Percentiles rank a stretch among this genome's conserved stretches.
These are phyloP conservation scores for Acipenser oxyrinchus DNA, from an alignment of 2,797 vertebrate species.

Conservation along the genomic window DNA sequence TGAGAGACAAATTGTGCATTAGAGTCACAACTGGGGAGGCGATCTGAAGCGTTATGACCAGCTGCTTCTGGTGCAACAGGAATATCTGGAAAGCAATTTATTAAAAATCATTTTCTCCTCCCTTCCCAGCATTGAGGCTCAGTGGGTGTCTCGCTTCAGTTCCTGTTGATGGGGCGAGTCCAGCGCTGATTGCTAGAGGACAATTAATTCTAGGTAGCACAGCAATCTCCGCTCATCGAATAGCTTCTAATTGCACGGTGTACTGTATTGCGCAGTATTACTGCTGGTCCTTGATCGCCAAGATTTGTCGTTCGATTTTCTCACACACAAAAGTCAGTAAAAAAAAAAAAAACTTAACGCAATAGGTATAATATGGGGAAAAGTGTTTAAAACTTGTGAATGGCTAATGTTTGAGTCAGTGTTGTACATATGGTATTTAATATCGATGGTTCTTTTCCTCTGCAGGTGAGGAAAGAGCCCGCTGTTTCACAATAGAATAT, in stretches of 20 bases:
- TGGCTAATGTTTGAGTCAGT: background rate
- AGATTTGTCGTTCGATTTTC: no score
- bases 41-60: background rate
- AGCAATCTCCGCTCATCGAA: no score
- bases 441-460: slow-evolving; percentile 14
- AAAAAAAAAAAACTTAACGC: no score
- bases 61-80: background rate
- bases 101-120: background rate
- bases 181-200: background rate
- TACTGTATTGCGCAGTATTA: no score
- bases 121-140: background rate
- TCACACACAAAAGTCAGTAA: no score
- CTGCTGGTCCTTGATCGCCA: no score
- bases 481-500: slow-evolving; percentile 90
- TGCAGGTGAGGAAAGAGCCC: slow-evolving; percentile 83
- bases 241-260: no score
- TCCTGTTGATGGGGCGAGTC: background rate
- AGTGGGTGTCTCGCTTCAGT: background rate
- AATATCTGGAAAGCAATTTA: background rate
- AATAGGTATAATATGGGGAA: no score
- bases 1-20: background rate
- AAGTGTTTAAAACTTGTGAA: no score
- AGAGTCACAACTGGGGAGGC: background rate
- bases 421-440: no score
- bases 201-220: no score